Evolutionary conservation across 2,113 vertebrate species (phyloP).

Genomic region (Sphyrna mokarran): DNA sequence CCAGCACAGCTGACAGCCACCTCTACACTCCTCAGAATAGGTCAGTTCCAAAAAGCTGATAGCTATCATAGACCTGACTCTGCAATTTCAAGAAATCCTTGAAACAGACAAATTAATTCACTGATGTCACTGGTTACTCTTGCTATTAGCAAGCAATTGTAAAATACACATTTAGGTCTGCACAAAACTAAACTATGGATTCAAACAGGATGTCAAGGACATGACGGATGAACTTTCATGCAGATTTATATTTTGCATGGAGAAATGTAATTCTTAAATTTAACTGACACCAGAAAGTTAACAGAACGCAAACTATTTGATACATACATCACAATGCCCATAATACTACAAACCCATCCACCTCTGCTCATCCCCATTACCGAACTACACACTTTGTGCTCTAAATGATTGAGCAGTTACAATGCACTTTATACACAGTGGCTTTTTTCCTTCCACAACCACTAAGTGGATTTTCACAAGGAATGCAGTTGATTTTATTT

Average conservation of each 20-base stretch:
- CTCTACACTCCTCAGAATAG: neutral
- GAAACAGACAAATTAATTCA: neutral
- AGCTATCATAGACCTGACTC: neutral
- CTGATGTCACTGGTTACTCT: neutral
- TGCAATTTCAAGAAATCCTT: neutral
- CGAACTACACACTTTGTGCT: neutral
- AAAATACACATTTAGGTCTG: neutral
- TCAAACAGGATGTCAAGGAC: neutral
- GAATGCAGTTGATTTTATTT: neutral
- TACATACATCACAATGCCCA: neutral
- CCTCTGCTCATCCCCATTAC: too few species aligned
- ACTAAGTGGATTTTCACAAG: neutral
- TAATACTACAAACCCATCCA: too few species aligned
- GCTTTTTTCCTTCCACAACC: neutral
- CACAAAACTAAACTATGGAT: neutral
- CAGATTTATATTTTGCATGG: neutral
- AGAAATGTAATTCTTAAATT: neutral
- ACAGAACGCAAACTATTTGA: neutral
- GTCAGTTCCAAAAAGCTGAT: neutral
- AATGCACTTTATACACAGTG: neutral
- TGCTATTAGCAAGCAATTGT: neutral
- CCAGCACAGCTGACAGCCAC: neutral
- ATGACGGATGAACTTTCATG: neutral
- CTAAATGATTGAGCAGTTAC: neutral
- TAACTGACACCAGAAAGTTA: neutral